These are phyloP conservation scores for Embidobia sp. DNA, from an alignment of 2,888 invertebrate species.

Conservation along the genomic window DNA sequence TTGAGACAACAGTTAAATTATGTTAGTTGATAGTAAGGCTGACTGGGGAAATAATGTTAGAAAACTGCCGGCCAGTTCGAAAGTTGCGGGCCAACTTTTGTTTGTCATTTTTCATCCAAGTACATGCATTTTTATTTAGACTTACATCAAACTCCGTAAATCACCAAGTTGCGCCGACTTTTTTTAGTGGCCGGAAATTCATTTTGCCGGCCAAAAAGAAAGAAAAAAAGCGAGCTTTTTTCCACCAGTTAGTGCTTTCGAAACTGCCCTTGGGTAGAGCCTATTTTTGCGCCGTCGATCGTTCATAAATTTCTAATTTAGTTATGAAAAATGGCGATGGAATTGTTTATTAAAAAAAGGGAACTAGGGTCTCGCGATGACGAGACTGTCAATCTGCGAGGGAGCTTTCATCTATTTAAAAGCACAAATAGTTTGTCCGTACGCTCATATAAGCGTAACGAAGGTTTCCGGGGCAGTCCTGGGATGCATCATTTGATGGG, in stretches of 20 bases:
- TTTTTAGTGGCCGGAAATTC: conserved; percentile 4
- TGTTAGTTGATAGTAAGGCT: conserved; percentile 58
- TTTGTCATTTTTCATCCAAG: conserved; percentile 60
- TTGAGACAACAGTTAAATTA: conserved; percentile 50
- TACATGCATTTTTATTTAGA: conserved; percentile 63
- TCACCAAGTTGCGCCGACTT: conserved; percentile 40
- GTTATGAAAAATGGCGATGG: conserved; percentile 49
- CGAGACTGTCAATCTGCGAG: conserved; percentile 11
- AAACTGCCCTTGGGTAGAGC: conserved; percentile 29
- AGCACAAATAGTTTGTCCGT: conserved; percentile 59
- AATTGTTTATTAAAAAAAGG: conserved; percentile 44
- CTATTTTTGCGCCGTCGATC: conserved; percentile 35
- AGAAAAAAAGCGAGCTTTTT: conserved; percentile 5
- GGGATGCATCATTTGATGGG: conserved; percentile 54
- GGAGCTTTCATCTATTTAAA: conserved; percentile 53
- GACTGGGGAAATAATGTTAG: conserved; percentile 62
- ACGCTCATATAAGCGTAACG: conserved; percentile 52
- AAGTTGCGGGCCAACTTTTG: conserved; percentile 59
- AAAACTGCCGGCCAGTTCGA: conserved; percentile 47
- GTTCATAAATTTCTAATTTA: conserved; percentile 41
- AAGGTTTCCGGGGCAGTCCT: conserved; percentile 61
- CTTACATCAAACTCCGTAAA: conserved; percentile 62
- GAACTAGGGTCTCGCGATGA: conserved; percentile 28
- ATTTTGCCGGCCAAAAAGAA: neutral
- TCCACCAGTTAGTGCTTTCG: conserved; percentile 9